Evolutionary conservation across 2,888 invertebrate species (phyloP).

Genomic region (Crocallis elinguaria): DNA sequence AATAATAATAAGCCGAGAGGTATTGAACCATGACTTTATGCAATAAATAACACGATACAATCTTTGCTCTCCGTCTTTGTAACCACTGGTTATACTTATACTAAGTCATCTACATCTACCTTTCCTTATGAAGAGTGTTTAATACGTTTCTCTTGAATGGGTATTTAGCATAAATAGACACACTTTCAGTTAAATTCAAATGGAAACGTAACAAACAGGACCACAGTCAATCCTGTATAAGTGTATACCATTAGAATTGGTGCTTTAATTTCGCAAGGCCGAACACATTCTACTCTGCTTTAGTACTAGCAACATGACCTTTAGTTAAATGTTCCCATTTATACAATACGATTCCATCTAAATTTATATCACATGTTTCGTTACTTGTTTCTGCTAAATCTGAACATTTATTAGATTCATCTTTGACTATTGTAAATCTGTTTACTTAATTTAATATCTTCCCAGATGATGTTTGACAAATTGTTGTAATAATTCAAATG

Average conservation of each 20-base stretch:
- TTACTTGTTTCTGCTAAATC: slow-evolving; percentile 13
- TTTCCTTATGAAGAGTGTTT: slow-evolving; percentile 21
- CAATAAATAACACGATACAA: slow-evolving; percentile 72
- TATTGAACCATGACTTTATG: slow-evolving; percentile 69
- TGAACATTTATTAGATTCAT: slow-evolving; percentile 22
- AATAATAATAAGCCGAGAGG: slow-evolving; percentile 68
- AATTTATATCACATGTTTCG: slow-evolving; percentile 19
- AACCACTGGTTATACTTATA: slow-evolving; percentile 33
- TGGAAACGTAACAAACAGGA: slow-evolving; percentile 23
- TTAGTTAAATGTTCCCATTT: slow-evolving; percentile 23
- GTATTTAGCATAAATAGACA: slow-evolving; percentile 22
- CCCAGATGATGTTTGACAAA: slow-evolving; percentile 27
- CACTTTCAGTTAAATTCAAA: slow-evolving; percentile 9
- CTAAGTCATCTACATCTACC: slow-evolving; percentile 26
- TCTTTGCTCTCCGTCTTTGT: slow-evolving; percentile 54
- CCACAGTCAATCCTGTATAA: slow-evolving; percentile 3
- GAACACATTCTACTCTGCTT: slow-evolving; percentile 25
- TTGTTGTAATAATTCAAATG: slow-evolving; percentile 30
- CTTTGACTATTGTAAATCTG: slow-evolving; percentile 14
- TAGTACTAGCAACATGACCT: slow-evolving; percentile 18
- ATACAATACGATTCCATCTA: slow-evolving; percentile 26
- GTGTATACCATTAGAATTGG: slow-evolving; percentile 5
- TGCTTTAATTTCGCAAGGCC: slow-evolving; percentile 31
- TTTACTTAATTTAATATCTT: slow-evolving; percentile 21
- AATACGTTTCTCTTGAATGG: slow-evolving; percentile 20